phyloP scores from a whole-genome alignment of 2,888 invertebrate species.

The Dione juno region DNA sequence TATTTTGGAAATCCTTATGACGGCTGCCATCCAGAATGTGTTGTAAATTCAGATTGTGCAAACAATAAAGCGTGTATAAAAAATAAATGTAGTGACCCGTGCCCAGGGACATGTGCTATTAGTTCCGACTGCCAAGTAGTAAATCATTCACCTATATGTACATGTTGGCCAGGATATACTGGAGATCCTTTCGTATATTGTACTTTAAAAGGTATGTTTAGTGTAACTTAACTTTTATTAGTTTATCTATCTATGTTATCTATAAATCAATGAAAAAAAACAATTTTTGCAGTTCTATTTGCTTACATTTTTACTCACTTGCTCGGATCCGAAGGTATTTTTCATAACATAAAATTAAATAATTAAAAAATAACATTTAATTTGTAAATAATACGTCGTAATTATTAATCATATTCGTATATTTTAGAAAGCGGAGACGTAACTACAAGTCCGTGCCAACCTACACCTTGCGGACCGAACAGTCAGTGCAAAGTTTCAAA shows the following conservation, averaged over 20 bases:
- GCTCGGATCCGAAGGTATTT: background rate
- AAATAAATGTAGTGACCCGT: conserved; percentile 90
- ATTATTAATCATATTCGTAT: too few species aligned
- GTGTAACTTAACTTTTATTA: background rate
- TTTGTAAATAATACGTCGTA: too few species aligned
- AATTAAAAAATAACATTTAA: too few species aligned
- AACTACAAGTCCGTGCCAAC: conserved; percentile 80
- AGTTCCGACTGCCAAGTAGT: conserved; percentile 90
- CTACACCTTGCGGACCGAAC: conserved; percentile 86
- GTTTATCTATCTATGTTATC: background rate
- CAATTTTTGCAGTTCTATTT: background rate
- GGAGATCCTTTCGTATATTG: conserved; percentile 90
- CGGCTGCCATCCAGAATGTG: conserved; percentile 89
- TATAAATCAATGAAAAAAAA: background rate
- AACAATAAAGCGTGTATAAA: conserved; percentile 87
- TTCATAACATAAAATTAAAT: too few species aligned
- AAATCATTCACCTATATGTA: conserved; percentile 87
- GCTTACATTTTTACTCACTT: background rate
- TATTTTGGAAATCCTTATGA: conserved; percentile 92
- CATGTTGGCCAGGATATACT: conserved; percentile 86
- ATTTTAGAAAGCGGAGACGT: conserved; percentile 64
- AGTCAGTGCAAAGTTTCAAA: conserved; percentile 84
- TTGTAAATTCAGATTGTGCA: conserved; percentile 88
- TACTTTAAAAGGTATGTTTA: conserved; percentile 64
- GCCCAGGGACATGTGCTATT: conserved; percentile 89